Base-by-base conservation (phyloP, 2,888 invertebrate genomes). In the Tuberolachnus salignus region DNA sequence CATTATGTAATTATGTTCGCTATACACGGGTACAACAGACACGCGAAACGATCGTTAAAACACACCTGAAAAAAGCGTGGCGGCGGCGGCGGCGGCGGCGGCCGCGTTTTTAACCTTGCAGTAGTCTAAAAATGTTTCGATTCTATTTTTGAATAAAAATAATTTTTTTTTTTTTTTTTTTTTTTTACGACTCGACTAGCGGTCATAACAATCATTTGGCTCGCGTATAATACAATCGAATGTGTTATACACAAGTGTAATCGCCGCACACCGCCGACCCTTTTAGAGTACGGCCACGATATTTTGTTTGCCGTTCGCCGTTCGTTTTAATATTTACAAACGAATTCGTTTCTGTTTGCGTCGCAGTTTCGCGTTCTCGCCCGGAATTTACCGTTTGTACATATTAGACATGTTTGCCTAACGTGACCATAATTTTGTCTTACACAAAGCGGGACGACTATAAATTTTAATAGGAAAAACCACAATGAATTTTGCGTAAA, bases 151-250 rank as follows among this genome's bases (percentile, higher is more conserved):
- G 44, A 21, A 44, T 34, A 34, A 34, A 34, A 34, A 34, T 34
- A 34, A 21, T 6, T 46, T 64, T 64, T 46, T 19, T 46, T 8
- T 64, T 63, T 13, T 9, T 34, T 6, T 34, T 6, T 34, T 4
- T 3, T 64, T 44, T 64, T 44, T 64, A n/a, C n/a, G n/a, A n/a
- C 14, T 66, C 42, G 44, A 16, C n/a, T 34, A 34, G 34, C 34
- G 34, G 34, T 34, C 34, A 34, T 34, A 34, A 34, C 34, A 46
- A 46, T 66, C 66, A 23, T 66, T 46, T 66, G 66, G 66, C 66
- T 66, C 16, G 44, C 46, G 16, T 34, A 34, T 34, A 4, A 6
- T 34, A 34, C 3, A 34, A 34, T 34, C n/a, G n/a, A n/a, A n/a
- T n/a, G n/a, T n/a, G 6, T 34, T 34, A 34, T 34, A 34, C 34